Evolutionary conservation across 2,797 vertebrate species (phyloP).

Genomic region (Aldrovandia affinis): DNA sequence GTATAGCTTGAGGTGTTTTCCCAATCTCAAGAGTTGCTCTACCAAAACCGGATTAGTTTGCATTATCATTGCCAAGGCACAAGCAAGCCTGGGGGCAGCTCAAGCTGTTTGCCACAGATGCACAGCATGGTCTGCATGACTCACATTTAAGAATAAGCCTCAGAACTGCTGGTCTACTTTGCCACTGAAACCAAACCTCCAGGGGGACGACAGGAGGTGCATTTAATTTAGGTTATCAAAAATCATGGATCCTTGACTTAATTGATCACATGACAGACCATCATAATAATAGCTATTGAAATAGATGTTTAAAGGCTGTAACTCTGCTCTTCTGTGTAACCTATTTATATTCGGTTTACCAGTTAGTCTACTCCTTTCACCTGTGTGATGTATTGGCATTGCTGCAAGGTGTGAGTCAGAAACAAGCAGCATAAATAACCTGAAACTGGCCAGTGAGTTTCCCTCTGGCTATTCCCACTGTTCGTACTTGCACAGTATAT

Average conservation of each 20-base stretch:
- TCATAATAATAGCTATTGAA: not conserved
- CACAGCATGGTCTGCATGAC: conserved; percentile 10
- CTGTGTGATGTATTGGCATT: not conserved
- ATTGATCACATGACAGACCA: not conserved
- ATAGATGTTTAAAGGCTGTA: not conserved
- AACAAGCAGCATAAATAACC: not conserved
- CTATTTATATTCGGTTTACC: not conserved
- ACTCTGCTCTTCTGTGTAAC: not conserved
- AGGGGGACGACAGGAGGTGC: not conserved
- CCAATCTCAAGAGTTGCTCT: conserved; percentile 29
- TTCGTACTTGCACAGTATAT: not conserved
- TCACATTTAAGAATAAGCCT: not conserved
- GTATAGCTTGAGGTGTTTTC: conserved; percentile 21
- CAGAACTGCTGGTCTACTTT: not conserved
- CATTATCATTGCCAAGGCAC: conserved; percentile 18
- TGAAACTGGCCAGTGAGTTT: not conserved
- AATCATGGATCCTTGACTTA: conserved; percentile 8
- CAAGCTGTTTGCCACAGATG: conserved; percentile 20
- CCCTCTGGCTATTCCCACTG: not conserved
- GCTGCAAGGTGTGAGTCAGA: not conserved
- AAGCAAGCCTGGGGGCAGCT: conserved; percentile 9
- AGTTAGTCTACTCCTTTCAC: not conserved
- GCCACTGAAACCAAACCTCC: not conserved
- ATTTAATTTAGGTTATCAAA: not conserved
- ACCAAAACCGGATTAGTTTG: conserved; percentile 35